Evolutionary conservation across 2,888 invertebrate species (phyloP), one percentile per base, ranked within the genome.

Genomic region (Ganaspis brasiliensis): DNA sequence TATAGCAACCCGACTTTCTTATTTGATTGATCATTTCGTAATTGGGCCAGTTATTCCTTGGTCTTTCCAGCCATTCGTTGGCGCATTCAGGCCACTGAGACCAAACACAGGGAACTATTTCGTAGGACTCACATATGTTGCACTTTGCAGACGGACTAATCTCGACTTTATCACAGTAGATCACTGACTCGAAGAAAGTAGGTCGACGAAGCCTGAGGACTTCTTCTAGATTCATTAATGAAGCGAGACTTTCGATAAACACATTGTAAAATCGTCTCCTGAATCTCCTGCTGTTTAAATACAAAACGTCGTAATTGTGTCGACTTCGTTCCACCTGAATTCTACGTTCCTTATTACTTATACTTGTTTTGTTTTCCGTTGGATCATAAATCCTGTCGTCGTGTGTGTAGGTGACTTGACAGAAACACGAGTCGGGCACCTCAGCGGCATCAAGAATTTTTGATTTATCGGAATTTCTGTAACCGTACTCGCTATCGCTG

Each of bases 81-180:
- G 96, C 96, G 81, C 94, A 93, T 81, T 93, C 93, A 0, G 96
- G 96, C 96, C 96, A 96, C 16, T 93, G 92, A n/a, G 94, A 93
- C 82, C 93, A 92, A 21, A 96, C 92, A n/a, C 95, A 94, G 9
- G 96, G 96, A 84, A 95, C 93, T 12, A 97, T 93, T 92, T 96
- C 95, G 85, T 93, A 95, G 1, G 93, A 92, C 0, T 92, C 90
- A 74, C 91, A 72, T 1, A 76, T 84, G 2, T 82, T 84, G 71
- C 76, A 74, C 14, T 76, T 85, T 12, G 76, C 79, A 10, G 74
- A 74, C 9, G 45, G 90, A 12, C 89, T 89, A 1, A 91, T 84
- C 83, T 92, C 93, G 2, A 90, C 82, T 6, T 92, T 91, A 82
- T 94, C 92, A 37, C 95, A 95, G 84, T 95, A 94, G 79, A 96